Base-by-base conservation (phyloP, 2,888 invertebrate genomes). In the Drosophila demipolita region DNA sequence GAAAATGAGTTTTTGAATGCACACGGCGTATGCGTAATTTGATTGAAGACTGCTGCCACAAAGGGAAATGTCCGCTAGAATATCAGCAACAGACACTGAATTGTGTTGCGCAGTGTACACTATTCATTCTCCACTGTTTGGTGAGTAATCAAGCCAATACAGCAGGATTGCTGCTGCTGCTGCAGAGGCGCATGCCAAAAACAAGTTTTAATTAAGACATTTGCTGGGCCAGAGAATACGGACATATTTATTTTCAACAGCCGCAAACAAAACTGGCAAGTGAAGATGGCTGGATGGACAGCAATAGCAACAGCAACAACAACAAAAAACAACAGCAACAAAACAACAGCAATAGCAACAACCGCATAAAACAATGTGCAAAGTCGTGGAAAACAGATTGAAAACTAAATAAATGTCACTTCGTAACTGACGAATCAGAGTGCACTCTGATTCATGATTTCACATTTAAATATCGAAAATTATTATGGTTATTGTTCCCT, bases 171-270 rank as follows among this genome's bases (percentile, higher is more conserved):
- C 60, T 32, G 53, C 66, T 80, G 40, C 59, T 32, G 53, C 66
- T 61, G 75, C 60, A 62, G 68, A 71, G 61, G 42, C 58, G 54
- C 57, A 72, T 82, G 68, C 53, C 64, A 68, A 68, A 79, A 81
- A 84, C 80, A 78, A 85, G 65, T 86, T 87, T 86, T 85, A 86
- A 83, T 87, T 86, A 87, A 82, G 85, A 84, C 83, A 84, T 80
- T 84, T 83, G 68, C 75, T 71, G 86, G 78, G 73, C 82, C 72
- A 83, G 71, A 73, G 78, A 75, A 63, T 63, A 57, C 64, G 58
- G 69, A 83, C 82, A 84, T 85, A 83, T 84, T 84, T 74, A 83
- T 84, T 83, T 84, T 67, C 78, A 78, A 66, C 80, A 81, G 77
- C 72, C 80, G 80, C 72, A 81, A 69, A 72, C 76, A 78, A 71